Evolutionary conservation across 2,113 vertebrate species (phyloP), one percentile per base, ranked within the genome.

Genomic region (Rhinichthys klamathensis): DNA sequence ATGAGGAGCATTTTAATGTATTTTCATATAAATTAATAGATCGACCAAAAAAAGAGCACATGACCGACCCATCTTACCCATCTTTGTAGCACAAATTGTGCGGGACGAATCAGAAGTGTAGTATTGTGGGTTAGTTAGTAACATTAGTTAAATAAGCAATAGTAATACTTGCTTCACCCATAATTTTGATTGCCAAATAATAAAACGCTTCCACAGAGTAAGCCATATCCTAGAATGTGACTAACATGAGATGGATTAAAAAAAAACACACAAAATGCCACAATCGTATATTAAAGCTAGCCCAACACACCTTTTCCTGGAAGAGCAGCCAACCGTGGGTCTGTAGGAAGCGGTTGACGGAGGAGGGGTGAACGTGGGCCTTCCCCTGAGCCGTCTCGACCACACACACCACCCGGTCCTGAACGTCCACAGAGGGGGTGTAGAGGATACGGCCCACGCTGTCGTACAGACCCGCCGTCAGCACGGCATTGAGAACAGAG

Each of bases 381-480:
- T 94, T 97, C 82, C 98, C 98, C 82, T 99, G 98, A 51, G 97
- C 96, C 0, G 98, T 99, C 93, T 99, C 97, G 73, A 96, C 96
- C 0, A 93, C 89, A 89, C 98, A 99, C 7, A 92, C 95, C 87
- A 96, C 84, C 6, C 95, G 96, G 83, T 99, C 98, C 12, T 96
- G 95, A 38, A 97, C 89, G 32, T 99, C 97, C 82, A 98, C 95
- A 2, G 98, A 97, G 15, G 96, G 96, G 0, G 92, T 93, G 86
- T 91, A 97, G 2, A 97, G 77, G 83, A 98, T 94, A 73, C 96
- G 96, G 27, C 96, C 97, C 88, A 99, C 56, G 0, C 94, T 99
- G 92, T 99, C 98, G 83, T 99, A 99, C 0, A 99, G 95, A 4
- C 98, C 98, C 0, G 98, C 98, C 0, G 96, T 93, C 90, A 99